These are phyloP conservation scores for Tyto alba DNA, from an alignment of 2,113 vertebrate genomes.

Conservation along the genomic window DNA sequence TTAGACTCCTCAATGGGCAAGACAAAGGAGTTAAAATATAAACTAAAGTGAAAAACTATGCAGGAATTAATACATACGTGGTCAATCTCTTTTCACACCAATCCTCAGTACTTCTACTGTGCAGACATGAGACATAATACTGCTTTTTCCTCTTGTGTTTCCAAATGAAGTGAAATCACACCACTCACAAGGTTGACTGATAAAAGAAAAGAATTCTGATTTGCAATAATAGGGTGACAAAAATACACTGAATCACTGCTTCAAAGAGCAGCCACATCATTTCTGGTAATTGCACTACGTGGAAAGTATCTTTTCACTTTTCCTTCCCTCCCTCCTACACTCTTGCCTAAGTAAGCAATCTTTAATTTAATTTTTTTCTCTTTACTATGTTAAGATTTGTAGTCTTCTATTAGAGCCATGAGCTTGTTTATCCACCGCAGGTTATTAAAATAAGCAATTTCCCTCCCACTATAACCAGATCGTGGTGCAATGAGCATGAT, in stretches of 20 bases:
- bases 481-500: neutral
- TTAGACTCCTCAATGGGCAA: neutral
- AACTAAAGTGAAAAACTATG: neutral
- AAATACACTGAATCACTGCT: slow-evolving; percentile 5
- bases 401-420: neutral
- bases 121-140: neutral
- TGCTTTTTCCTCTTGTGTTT: neutral
- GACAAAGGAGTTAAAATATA: neutral
- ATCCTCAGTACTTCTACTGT: neutral
- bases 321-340: slow-evolving; percentile 33
- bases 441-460: neutral
- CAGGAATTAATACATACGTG: neutral
- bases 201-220: slow-evolving; percentile 10
- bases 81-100: neutral
- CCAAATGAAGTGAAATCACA: neutral
- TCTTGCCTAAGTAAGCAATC: neutral
- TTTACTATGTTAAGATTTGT: neutral
- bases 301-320: slow-evolving; percentile 30
- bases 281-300: slow-evolving; percentile 1
- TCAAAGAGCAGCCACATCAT: neutral
- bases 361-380: neutral
- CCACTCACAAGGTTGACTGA: neutral
- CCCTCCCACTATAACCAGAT: neutral
- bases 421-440: neutral
- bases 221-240: neutral